These are phyloP conservation scores for Eulemur rubriventer DNA, from an alignment of 2,797 vertebrate species.

Conservation along the genomic window DNA sequence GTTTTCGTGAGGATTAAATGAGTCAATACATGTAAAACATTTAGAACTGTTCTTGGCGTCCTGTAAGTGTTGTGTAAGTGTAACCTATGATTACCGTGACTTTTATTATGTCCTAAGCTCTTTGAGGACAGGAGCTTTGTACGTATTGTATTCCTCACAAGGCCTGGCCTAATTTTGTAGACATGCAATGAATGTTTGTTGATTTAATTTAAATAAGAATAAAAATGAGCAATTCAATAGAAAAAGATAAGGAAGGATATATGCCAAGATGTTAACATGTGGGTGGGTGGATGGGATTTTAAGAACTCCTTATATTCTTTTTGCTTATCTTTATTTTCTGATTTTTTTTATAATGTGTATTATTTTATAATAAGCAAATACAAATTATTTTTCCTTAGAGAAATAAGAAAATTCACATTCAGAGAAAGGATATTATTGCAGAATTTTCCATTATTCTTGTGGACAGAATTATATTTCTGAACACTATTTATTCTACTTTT, in stretches of 20 bases:
- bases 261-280: neutral
- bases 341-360: neutral
- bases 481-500: neutral
- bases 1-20: neutral
- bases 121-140: neutral
- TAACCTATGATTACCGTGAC: neutral
- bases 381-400: constrained; percentile 26
- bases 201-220: constrained; percentile 10
- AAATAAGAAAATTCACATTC: constrained; percentile 21
- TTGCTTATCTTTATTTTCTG: constrained; percentile 14
- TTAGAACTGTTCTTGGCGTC: neutral
- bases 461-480: neutral
- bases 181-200: neutral
- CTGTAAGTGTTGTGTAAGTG: neutral
- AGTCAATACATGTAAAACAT: neutral
- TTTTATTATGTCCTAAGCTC: neutral
- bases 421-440: constrained; percentile 14
- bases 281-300: neutral
- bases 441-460: constrained; percentile 6
- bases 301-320: neutral
- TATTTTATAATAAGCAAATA: neutral
- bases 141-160: neutral
- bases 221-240: neutral
- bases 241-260: neutral
- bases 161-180: neutral